phyloP scores from a whole-genome alignment of 2,113 vertebrate species.

The Oxyura jamaicensis region DNA sequence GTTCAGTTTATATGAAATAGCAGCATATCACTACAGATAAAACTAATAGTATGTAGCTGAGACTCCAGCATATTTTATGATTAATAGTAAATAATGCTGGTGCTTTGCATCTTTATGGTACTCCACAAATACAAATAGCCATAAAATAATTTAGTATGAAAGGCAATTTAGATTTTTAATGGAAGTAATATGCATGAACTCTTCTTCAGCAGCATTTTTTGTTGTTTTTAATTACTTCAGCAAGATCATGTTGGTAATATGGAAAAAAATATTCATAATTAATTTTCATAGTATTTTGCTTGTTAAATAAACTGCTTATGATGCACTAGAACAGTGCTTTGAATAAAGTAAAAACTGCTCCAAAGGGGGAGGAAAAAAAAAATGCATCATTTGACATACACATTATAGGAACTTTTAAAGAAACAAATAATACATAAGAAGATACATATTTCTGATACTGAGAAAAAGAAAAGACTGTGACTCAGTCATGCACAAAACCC shows the following conservation, averaged over 20 bases:
- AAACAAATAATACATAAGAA: neutral
- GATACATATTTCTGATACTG: rapidly evolving
- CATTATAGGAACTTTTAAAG: neutral
- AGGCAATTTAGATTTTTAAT: neutral
- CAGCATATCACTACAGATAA: neutral
- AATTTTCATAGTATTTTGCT: neutral
- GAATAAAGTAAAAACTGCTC: neutral
- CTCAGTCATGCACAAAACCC: neutral
- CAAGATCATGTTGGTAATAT: neutral
- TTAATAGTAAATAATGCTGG: neutral
- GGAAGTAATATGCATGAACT: neutral
- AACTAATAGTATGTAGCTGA: neutral
- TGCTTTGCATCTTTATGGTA: neutral
- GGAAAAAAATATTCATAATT: neutral
- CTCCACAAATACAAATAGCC: neutral
- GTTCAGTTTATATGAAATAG: neutral
- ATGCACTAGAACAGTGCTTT: neutral
- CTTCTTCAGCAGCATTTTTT: neutral
- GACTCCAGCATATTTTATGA: neutral
- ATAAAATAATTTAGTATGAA: neutral
- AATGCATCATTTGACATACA: neutral
- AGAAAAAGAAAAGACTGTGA: neutral
- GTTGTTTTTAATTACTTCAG: neutral
- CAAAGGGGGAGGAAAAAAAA: neutral
- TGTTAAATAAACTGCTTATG: neutral